A percentile compares a stretch with the other conserved stretches of the same genome.
These are phyloP conservation scores for Heliconius eleuchia DNA, from an alignment of 1,140 invertebrate genomes.

Conservation along the genomic window DNA sequence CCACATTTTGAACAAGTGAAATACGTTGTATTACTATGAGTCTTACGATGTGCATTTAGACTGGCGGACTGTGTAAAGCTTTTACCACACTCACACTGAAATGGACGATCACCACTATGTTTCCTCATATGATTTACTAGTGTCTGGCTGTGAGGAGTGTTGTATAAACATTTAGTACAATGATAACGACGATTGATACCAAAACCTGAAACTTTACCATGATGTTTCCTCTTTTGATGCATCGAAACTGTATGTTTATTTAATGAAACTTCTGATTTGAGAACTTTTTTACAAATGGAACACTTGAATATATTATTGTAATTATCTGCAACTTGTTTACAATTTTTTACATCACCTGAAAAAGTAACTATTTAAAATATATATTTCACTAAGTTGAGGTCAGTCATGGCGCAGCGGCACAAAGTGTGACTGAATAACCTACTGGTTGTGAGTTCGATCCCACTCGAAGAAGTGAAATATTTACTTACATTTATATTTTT, in stretches of 20 bases:
- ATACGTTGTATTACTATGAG: slow-evolving; percentile 73
- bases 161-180: slow-evolving; percentile 72
- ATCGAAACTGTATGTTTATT: slow-evolving; percentile 57
- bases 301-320: slow-evolving; percentile 45
- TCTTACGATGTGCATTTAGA: slow-evolving; percentile 76
- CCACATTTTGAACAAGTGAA: slow-evolving; percentile 84
- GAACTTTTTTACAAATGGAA: slow-evolving; percentile 56
- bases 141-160: slow-evolving; percentile 75
- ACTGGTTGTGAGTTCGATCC: no score
- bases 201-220: slow-evolving; percentile 67
- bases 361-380: neutral
- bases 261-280: slow-evolving; percentile 58
- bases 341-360: neutral
- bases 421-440: no score
- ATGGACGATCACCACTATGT: slow-evolving; percentile 82
- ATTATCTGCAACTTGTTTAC: neutral
- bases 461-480: no score
- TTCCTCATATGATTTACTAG: slow-evolving; percentile 76
- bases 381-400: neutral
- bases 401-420: no score
- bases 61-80: slow-evolving; percentile 81
- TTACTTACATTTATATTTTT: no score
- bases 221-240: slow-evolving; percentile 66
- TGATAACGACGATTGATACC: slow-evolving; percentile 65
- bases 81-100: slow-evolving; percentile 83